Percentiles rank a stretch among this genome's conserved stretches.
Conservation (phyloP, 2,888 invertebrate species). For the Sinopyrophorus schimmeli region DNA sequence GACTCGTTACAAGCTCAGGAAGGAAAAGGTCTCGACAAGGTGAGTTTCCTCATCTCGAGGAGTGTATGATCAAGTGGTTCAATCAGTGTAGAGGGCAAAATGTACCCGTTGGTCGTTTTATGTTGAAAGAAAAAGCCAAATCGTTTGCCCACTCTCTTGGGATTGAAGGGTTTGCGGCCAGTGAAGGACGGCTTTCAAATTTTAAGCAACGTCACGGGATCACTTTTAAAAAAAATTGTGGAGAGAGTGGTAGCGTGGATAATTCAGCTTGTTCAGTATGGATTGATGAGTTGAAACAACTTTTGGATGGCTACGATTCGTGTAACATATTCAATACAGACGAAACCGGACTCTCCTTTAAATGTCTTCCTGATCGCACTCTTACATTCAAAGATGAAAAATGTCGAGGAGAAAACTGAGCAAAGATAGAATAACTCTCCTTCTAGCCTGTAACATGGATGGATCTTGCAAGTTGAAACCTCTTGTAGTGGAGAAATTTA, state of each 20-base stretch:
- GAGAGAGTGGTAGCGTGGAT: background rate
- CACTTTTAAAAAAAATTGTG: background rate
- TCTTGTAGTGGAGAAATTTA: too few species aligned
- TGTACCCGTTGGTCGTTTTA: background rate
- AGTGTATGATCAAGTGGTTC: background rate
- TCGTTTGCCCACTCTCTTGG: background rate
- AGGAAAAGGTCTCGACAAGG: background rate
- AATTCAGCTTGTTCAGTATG: background rate
- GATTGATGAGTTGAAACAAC: background rate
- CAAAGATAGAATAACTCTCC: background rate
- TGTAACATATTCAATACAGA: background rate
- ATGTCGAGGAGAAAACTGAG: too few species aligned
- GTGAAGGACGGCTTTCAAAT: background rate
- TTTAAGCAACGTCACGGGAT: background rate
- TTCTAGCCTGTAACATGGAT: background rate
- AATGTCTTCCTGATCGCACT: slow-evolving; percentile 1
- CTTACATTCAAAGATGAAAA: background rate
- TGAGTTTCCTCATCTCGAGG: background rate
- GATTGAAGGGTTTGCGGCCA: background rate
- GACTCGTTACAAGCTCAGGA: background rate
- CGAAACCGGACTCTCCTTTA: background rate
- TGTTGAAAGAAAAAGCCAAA: background rate
- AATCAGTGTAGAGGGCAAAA: background rate
- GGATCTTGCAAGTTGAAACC: too few species aligned
- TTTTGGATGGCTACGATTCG: background rate